Evolutionary conservation across 2,113 vertebrate genomes (phyloP).

Genomic region (Oxyruncus cristatus): DNA sequence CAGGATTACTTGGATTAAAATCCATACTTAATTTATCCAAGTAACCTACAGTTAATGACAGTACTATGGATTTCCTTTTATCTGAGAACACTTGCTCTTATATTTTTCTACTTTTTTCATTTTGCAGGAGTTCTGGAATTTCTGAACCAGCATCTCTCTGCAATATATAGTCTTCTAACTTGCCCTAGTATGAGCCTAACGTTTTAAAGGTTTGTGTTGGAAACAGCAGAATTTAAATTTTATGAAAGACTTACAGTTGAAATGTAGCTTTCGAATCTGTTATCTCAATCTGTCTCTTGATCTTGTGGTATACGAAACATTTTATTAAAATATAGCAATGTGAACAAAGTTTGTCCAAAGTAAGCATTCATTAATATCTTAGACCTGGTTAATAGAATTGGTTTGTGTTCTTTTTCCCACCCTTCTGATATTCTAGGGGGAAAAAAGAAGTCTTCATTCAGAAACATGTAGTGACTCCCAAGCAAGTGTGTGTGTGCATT

Average conservation of each 20-base stretch:
- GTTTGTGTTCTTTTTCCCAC: background rate
- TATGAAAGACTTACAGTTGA: background rate
- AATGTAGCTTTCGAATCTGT: background rate
- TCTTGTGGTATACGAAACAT: background rate
- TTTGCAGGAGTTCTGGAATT: background rate
- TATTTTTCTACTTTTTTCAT: background rate
- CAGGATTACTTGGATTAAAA: background rate
- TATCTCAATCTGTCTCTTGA: background rate
- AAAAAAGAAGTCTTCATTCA: background rate
- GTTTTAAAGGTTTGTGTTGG: background rate
- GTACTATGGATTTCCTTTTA: background rate
- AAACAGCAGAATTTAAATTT: background rate
- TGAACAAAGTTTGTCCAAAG: background rate
- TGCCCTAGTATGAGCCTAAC: background rate
- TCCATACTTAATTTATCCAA: background rate
- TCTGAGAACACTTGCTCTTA: background rate
- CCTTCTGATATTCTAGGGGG: background rate
- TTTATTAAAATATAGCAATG: background rate
- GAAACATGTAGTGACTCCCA: background rate
- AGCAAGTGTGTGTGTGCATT: background rate
- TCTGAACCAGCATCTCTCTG: background rate
- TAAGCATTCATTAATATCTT: background rate
- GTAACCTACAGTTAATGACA: background rate
- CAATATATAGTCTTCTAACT: background rate
- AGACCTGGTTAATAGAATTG: background rate